Evolutionary conservation across 2,113 vertebrate genomes (phyloP), one percentile per base, ranked within the genome.

Genomic region (Bothrops jararaca): DNA sequence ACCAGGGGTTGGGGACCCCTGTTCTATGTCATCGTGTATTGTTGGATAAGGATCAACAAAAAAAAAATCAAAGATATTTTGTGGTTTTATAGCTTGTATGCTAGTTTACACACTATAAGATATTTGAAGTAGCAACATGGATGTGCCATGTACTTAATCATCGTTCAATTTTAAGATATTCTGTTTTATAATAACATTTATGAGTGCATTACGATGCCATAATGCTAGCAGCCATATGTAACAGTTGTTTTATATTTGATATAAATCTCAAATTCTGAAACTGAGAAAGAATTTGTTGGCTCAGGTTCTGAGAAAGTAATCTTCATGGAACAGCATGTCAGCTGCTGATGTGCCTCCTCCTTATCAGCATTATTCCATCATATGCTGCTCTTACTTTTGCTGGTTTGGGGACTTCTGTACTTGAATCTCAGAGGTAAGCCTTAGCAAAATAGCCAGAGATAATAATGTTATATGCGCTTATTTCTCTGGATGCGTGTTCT

Each of bases 21-120:
- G 48, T 94, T 93, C 7, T 92, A 23, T 92, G 69, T 86, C 60
- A 7, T 90, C 56, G 50, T 93, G 85, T 88, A 92, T 95, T 91
- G 1, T 93, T 92, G 93, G 54, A 50, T 96, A 39, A 50, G 15
- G 89, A n/a, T 91, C 89, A 85, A 60, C 20, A 39, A 42, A 80
- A 80, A 42, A 42, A 39, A 80, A 80, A 10, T 22, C 74, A 80
- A 39, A 93, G 85, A 86, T 91, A 26, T 48, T 90, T 3, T 53
- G 0, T 50, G 34, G 45, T 69, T 94, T 93, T 54, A 9, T 89
- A 56, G 20, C 45, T 90, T 89, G 60, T 92, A 74, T 90, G 88
- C 60, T 91, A 57, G 3, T 90, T 64, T 89, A 20, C 48, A 24
- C 39, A 12, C 89, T 56, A 58, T 0, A 86, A 1, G 0, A 50